Conservation (phyloP, 2,888 invertebrate species). For the Hecatera dysodea region DNA sequence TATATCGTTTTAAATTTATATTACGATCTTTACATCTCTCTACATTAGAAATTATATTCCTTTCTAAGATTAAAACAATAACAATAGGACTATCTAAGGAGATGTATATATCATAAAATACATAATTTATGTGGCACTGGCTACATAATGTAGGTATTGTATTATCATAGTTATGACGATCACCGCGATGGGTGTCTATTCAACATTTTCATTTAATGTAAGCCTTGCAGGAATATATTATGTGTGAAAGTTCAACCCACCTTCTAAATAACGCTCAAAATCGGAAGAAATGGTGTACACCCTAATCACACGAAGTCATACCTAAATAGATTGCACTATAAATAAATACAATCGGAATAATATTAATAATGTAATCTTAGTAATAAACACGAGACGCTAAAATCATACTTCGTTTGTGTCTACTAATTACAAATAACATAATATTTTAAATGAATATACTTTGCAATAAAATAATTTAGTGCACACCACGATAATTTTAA, state of each 20-base stretch:
- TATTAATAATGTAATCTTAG: slow-evolving; percentile 54
- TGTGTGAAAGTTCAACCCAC: slow-evolving; percentile 49
- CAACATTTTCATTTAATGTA: slow-evolving; percentile 30
- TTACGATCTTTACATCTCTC: slow-evolving; percentile 79
- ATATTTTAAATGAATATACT: slow-evolving; percentile 67
- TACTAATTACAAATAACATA: slow-evolving; percentile 66
- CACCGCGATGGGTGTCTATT: slow-evolving; percentile 41
- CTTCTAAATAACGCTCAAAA: slow-evolving; percentile 48
- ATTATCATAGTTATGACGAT: slow-evolving; percentile 50
- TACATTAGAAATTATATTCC: slow-evolving; percentile 82
- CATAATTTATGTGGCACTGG: slow-evolving; percentile 87
- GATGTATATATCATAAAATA: slow-evolving; percentile 79
- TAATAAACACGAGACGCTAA: slow-evolving; percentile 58
- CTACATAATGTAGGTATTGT: slow-evolving; percentile 75
- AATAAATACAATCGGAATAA: slow-evolving; percentile 64
- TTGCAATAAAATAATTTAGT: slow-evolving; percentile 70
- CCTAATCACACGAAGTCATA: slow-evolving; percentile 53
- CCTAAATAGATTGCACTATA: slow-evolving; percentile 59
- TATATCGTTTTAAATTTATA: slow-evolving; percentile 73
- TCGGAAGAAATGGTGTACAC: slow-evolving; percentile 66
- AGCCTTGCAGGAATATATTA: slow-evolving; percentile 48
- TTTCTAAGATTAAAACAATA: slow-evolving; percentile 80
- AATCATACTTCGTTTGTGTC: slow-evolving; percentile 59
- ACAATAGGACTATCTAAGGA: slow-evolving; percentile 87
- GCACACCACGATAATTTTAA: slow-evolving; percentile 76